phyloP scores from a whole-genome alignment of 1,140 invertebrate species.

The Ceratina calcarata region DNA sequence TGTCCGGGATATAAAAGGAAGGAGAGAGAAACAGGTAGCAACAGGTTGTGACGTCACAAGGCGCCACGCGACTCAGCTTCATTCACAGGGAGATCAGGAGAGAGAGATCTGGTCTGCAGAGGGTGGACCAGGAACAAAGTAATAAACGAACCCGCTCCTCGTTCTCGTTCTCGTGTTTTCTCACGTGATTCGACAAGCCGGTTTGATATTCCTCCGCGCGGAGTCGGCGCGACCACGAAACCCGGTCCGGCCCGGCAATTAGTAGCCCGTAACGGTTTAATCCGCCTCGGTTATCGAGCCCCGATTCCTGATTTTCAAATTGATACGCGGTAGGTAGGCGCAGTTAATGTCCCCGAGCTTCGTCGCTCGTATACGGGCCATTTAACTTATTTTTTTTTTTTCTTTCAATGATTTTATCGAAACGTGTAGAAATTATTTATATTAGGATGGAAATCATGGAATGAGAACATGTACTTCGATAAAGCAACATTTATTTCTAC shows the following conservation, averaged over 20 bases:
- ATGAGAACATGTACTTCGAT: no score
- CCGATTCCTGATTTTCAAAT: constrained; percentile 47
- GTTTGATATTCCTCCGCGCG: constrained; percentile 50
- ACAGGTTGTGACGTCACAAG: constrained; percentile 75
- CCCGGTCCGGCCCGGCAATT: constrained; percentile 55
- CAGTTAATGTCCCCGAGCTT: constrained; percentile 3
- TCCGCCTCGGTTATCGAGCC: constrained; percentile 42
- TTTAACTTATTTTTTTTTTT: no score
- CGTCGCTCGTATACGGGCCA: no score
- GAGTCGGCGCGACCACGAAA: constrained; percentile 33
- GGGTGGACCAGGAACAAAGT: constrained; percentile 63
- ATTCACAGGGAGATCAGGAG: constrained; percentile 68
- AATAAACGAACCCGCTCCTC: constrained; percentile 49
- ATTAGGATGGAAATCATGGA: no score
- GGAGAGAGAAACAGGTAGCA: constrained; percentile 71
- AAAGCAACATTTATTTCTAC: no score
- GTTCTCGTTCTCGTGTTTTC: constrained; percentile 57
- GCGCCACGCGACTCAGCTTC: constrained; percentile 73
- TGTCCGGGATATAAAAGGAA: constrained; percentile 26
- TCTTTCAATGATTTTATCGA: no score
- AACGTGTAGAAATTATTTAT: no score
- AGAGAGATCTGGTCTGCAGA: constrained; percentile 19
- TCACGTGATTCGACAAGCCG: constrained; percentile 63
- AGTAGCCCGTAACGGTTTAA: constrained; percentile 62
- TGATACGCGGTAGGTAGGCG: constrained; percentile 18